Evolutionary conservation across 2,888 invertebrate species (phyloP).

Genomic region (Aphodius sticticus): DNA sequence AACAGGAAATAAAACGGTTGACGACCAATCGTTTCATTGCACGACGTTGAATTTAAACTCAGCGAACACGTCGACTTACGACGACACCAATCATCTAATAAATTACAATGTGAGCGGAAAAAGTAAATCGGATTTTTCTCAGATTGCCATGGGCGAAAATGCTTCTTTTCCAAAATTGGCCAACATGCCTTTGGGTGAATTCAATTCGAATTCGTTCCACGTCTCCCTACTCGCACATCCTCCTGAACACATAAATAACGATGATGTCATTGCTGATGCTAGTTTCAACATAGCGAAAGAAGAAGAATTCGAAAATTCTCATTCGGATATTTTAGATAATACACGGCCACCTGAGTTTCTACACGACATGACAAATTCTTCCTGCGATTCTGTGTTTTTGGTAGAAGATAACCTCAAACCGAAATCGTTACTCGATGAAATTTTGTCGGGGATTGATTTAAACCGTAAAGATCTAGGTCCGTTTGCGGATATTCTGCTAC

Average conservation of each 20-base stretch:
- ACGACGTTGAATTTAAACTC: not conserved
- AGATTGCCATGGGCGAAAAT: conserved; percentile 19
- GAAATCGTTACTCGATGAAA: not conserved
- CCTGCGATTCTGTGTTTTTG: not conserved
- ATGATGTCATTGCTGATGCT: too few relatives aligned
- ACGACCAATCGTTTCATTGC: not conserved
- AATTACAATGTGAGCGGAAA: conserved; percentile 23
- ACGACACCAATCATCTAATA: conserved; percentile 29
- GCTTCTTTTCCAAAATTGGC: conserved; percentile 19
- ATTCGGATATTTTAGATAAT: not conserved
- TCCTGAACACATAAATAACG: not conserved
- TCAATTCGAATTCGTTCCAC: conserved; percentile 18
- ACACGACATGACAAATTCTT: not conserved
- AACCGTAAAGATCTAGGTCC: too few relatives aligned
- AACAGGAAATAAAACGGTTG: not conserved
- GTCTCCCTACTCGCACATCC: not conserved
- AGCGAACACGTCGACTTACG: not conserved
- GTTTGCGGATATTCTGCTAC: not conserved
- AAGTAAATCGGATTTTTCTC: conserved; percentile 28
- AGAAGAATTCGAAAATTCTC: not conserved
- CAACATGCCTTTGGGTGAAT: conserved; percentile 21
- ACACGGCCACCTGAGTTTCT: not conserved
- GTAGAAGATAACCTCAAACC: not conserved
- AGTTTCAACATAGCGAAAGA: too few relatives aligned
- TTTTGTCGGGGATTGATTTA: not conserved